Percentiles rank a stretch among this genome's conserved stretches.
phyloP scores from a whole-genome alignment of 2,888 invertebrate species.

The Mimumesa dahlbomi region DNA sequence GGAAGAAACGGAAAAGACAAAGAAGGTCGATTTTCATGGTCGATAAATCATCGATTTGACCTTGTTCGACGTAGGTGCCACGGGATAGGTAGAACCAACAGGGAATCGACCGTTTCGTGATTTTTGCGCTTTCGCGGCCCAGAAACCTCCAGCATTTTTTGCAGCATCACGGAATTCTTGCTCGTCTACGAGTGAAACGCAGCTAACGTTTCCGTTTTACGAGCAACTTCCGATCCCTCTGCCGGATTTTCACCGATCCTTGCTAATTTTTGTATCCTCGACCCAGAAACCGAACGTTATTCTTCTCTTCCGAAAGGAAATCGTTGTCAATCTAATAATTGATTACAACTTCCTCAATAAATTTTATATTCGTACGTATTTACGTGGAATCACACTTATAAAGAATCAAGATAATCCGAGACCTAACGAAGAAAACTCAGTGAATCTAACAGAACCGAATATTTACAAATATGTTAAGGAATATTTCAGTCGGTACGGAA shows the following conservation, averaged over 20 bases:
- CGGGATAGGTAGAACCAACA: constrained; percentile 18
- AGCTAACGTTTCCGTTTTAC: constrained; percentile 59
- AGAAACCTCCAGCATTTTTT: constrained; percentile 64
- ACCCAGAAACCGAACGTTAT: constrained; percentile 51
- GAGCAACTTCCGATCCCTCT: constrained; percentile 57
- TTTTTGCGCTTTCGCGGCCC: constrained; percentile 73
- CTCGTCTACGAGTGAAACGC: constrained; percentile 57
- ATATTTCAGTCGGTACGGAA: neutral
- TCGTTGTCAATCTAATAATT: no score
- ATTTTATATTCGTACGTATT: no score
- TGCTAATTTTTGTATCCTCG: constrained; percentile 45
- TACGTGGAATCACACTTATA: no score
- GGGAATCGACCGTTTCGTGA: constrained; percentile 45
- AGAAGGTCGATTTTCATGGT: constrained; percentile 49
- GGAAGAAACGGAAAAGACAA: constrained; percentile 26
- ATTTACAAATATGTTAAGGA: neutral
- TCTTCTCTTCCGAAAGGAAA: constrained; percentile 10
- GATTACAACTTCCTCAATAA: no score
- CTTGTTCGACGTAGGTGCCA: constrained; percentile 39
- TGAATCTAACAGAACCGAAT: neutral
- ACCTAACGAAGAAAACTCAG: no score
- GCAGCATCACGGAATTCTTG: constrained; percentile 38
- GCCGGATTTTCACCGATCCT: constrained; percentile 51
- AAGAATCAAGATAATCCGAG: no score
- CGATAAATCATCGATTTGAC: constrained; percentile 55